Evolutionary conservation across 1,140 invertebrate species (phyloP).

Genomic region (Orussus abietinus): DNA sequence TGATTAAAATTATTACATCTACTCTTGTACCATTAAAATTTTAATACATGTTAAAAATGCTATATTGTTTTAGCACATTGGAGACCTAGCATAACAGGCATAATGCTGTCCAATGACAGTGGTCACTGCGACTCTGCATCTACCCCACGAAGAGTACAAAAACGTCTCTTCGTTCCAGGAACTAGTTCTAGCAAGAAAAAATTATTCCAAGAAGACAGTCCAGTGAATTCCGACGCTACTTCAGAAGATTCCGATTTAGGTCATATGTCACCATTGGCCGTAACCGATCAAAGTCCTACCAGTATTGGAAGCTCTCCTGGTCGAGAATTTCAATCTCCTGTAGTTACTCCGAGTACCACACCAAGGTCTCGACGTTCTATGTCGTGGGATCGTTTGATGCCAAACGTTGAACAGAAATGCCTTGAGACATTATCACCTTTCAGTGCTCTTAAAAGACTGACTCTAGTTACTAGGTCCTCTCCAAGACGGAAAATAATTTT

Average conservation of each 20-base stretch:
- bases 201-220: conserved; percentile 19
- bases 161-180: conserved; percentile 22
- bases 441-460: conserved; percentile 26
- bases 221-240: not conserved
- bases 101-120: conserved; percentile 16
- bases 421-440: conserved; percentile 23
- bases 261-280: conserved; percentile 38
- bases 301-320: conserved; percentile 31
- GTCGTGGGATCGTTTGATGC: conserved; percentile 26
- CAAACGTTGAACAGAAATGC: conserved; percentile 4
- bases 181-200: conserved; percentile 32
- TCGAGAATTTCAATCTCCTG: conserved; percentile 23
- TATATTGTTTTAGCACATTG: no score
- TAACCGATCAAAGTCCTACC: conserved; percentile 27
- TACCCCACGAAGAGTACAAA: conserved; percentile 32
- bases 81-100: conserved; percentile 1
- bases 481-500: conserved; percentile 20
- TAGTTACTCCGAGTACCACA: conserved; percentile 27
- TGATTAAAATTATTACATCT: no score
- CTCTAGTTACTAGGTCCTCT: conserved; percentile 24
- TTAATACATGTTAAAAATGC: no score
- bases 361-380: conserved; percentile 5
- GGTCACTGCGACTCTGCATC: conserved; percentile 12
- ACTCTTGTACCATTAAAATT: no score
- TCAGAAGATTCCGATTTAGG: conserved; percentile 43